phyloP scores from a whole-genome alignment of 2,888 invertebrate species.

The Nomada lathburiana region DNA sequence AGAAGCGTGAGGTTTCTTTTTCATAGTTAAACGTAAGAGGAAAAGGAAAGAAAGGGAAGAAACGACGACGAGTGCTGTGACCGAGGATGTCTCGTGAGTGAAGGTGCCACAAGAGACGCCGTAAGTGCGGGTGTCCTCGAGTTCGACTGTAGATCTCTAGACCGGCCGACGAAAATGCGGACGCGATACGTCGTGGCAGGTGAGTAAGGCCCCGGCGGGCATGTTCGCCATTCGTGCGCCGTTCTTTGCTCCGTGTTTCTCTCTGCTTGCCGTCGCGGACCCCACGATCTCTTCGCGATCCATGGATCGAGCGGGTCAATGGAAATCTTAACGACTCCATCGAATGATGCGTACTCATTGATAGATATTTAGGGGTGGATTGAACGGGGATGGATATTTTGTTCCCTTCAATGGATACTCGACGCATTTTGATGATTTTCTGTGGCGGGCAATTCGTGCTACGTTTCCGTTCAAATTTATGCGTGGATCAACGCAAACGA shows the following conservation, averaged over 20 bases:
- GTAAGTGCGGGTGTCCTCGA: slow-evolving; percentile 58
- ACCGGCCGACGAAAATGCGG: slow-evolving; percentile 74
- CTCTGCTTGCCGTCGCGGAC: slow-evolving; percentile 18
- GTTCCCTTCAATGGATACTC: neutral
- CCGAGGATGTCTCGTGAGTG: slow-evolving; percentile 61
- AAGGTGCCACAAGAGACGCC: slow-evolving; percentile 65
- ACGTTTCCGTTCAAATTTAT: slow-evolving; percentile 25
- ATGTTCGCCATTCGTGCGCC: slow-evolving; percentile 65
- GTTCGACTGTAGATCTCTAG: slow-evolving; percentile 42
- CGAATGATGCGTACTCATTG: neutral
- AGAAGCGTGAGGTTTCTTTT: slow-evolving; percentile 40
- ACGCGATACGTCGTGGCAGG: slow-evolving; percentile 78
- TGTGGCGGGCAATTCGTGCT: slow-evolving; percentile 8
- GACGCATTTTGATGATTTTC: no score
- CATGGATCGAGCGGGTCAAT: slow-evolving; percentile 13
- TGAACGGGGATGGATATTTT: neutral
- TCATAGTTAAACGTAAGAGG: neutral
- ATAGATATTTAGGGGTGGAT: neutral
- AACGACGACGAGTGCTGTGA: slow-evolving; percentile 38
- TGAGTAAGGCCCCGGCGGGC: slow-evolving; percentile 69
- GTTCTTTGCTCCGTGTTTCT: slow-evolving; percentile 31
- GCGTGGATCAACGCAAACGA: slow-evolving; percentile 36
- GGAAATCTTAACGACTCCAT: neutral
- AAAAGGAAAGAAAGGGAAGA: neutral
- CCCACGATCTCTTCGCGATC: slow-evolving; percentile 18